These are phyloP conservation scores for Bombus affinis DNA, from an alignment of 1,140 invertebrate genomes.

Conservation along the genomic window DNA sequence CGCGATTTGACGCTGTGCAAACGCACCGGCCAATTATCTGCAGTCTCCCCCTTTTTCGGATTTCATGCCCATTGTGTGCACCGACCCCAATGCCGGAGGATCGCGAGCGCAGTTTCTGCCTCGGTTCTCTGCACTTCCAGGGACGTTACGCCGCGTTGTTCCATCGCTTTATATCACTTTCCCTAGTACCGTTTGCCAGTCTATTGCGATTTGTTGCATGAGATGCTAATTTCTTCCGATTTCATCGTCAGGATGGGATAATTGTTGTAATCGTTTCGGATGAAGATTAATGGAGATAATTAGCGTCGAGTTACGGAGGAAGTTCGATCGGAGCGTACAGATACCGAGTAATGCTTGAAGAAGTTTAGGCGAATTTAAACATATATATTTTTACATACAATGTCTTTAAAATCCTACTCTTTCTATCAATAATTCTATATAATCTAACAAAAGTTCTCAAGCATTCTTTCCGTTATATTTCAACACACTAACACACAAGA, in stretches of 20 bases:
- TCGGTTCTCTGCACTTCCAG: constrained; percentile 36
- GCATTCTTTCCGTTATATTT: neutral
- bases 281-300: neutral
- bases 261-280: neutral
- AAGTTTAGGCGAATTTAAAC: neutral
- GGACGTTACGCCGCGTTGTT: neutral
- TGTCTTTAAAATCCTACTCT: neutral
- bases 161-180: neutral
- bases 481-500: no score
- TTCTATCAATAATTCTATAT: neutral
- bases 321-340: neutral
- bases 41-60: constrained; percentile 68
- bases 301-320: neutral
- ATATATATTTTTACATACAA: no score
- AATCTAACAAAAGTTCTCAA: neutral
- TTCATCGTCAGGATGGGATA: neutral
- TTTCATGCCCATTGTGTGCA: constrained; percentile 66
- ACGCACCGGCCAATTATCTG: constrained; percentile 73
- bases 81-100: constrained; percentile 54
- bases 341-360: neutral
- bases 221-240: neutral
- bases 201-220: neutral
- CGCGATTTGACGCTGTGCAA: constrained; percentile 74
- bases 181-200: neutral
- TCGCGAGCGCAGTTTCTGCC: constrained; percentile 40